These are phyloP conservation scores for Nanorana parkeri DNA, from an alignment of 2,113 vertebrate genomes.

Conservation along the genomic window DNA sequence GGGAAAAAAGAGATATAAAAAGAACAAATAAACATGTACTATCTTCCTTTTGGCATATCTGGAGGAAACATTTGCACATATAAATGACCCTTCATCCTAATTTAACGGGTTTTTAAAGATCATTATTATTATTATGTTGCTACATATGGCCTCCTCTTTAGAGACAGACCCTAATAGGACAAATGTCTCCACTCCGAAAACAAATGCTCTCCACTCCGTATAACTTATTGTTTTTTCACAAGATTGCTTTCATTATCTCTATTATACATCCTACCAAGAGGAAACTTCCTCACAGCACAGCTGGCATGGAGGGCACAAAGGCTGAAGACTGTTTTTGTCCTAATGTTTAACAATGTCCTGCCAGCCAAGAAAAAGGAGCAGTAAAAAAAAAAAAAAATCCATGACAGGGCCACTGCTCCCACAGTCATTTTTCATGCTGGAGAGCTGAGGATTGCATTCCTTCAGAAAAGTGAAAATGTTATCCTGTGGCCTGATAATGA, in stretches of 20 bases:
- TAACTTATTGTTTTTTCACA: conserved; percentile 30
- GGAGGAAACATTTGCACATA: not conserved
- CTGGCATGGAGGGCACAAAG: conserved; percentile 47
- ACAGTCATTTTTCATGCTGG: conserved; percentile 50
- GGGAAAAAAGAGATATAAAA: no score
- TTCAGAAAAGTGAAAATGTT: conserved; percentile 64
- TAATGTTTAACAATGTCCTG: conserved; percentile 47
- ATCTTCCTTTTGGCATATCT: no score
- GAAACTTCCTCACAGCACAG: conserved; percentile 49
- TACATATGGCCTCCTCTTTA: conserved; percentile 1
- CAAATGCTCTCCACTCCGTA: not conserved
- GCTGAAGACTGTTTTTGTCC: conserved; percentile 49
- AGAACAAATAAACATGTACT: no score
- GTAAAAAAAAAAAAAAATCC: conserved; percentile 43
- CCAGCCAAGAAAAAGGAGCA: conserved; percentile 20
- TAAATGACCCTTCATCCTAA: not conserved
- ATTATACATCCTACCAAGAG: conserved; percentile 45
- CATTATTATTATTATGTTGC: conserved; percentile 6
- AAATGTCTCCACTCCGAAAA: conserved; percentile 15
- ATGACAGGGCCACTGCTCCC: conserved; percentile 46
- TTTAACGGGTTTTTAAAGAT: not conserved
- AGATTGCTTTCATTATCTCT: conserved; percentile 47
- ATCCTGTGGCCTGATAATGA: conserved; percentile 67
- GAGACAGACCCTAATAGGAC: not conserved
- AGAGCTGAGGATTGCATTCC: conserved; percentile 61